Evolutionary conservation across 2,113 vertebrate genomes (phyloP).

Genomic region (Poeciliopsis occidentalis): DNA sequence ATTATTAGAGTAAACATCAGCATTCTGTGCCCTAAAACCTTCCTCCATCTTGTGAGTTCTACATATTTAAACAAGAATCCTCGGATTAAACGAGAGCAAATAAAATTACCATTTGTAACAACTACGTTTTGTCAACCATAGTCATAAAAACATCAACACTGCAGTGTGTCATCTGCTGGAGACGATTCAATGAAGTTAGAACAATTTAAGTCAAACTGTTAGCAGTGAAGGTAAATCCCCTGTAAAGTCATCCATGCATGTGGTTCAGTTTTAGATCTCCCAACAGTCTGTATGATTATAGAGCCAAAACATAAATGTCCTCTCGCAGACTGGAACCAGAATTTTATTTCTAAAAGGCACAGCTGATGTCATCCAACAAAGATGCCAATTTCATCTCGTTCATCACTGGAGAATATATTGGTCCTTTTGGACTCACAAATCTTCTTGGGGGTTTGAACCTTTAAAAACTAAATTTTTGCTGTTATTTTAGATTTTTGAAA

Average conservation of each 20-base stretch:
- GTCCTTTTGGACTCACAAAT: slow-evolving; percentile 3
- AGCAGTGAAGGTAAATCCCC: slow-evolving; percentile 45
- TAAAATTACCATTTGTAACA: too few relatives aligned
- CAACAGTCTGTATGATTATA: slow-evolving; percentile 10
- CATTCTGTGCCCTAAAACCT: too few relatives aligned
- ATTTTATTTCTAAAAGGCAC: slow-evolving; percentile 37
- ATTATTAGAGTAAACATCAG: too few relatives aligned
- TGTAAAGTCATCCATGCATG: slow-evolving; percentile 43
- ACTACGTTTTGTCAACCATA: neutral
- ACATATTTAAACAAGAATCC: too few relatives aligned
- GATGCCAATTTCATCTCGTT: slow-evolving; percentile 40
- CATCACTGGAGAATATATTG: slow-evolving; percentile 19
- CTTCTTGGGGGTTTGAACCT: slow-evolving; percentile 25
- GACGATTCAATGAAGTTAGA: slow-evolving; percentile 8
- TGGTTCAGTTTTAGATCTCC: slow-evolving; percentile 35
- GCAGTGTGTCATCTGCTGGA: slow-evolving; percentile 20
- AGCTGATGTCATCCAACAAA: slow-evolving; percentile 58
- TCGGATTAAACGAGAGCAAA: too few relatives aligned
- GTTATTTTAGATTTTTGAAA: too few relatives aligned
- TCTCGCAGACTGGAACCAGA: slow-evolving; percentile 55
- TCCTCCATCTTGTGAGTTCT: too few relatives aligned
- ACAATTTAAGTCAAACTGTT: slow-evolving; percentile 2
- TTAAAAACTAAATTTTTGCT: neutral
- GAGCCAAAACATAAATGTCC: slow-evolving; percentile 39
- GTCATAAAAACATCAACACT: slow-evolving; percentile 35